Percentiles rank a stretch among this genome's conserved stretches.
phyloP scores from a whole-genome alignment of 2,797 vertebrate genomes.

The Prionace glauca region DNA sequence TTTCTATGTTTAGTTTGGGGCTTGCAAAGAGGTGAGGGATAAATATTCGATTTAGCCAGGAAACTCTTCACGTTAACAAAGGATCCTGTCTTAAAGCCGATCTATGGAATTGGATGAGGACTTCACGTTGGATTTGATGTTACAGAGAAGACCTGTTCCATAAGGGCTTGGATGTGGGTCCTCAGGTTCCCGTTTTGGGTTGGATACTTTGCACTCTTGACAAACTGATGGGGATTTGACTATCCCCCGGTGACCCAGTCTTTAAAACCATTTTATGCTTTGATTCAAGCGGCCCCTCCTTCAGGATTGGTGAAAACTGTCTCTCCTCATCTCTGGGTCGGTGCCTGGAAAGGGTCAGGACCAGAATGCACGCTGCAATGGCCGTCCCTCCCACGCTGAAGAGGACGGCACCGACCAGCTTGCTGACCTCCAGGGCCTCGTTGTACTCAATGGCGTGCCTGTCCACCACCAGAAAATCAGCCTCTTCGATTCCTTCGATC shows the following conservation, averaged over 20 bases:
- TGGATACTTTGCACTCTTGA: constrained; percentile 45
- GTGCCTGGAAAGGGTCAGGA: not conserved
- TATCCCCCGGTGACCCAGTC: constrained; percentile 21
- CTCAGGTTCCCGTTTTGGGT: constrained; percentile 45
- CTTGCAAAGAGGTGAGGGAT: not conserved
- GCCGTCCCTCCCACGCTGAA: constrained; percentile 41
- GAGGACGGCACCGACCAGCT: constrained; percentile 46
- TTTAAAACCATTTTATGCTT: not conserved
- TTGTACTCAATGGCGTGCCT: constrained; percentile 49
- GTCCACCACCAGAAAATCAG: constrained; percentile 51
- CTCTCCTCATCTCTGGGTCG: constrained; percentile 40
- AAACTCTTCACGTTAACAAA: not conserved
- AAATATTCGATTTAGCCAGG: not conserved
- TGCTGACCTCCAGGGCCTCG: constrained; percentile 46
- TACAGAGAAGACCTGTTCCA: not conserved
- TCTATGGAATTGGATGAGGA: not conserved
- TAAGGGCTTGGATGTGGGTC: not conserved
- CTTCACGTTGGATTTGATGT: not conserved
- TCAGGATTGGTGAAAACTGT: constrained; percentile 44
- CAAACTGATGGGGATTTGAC: constrained; percentile 39
- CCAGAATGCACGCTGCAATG: constrained; percentile 46
- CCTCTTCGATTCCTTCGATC: constrained; percentile 51
- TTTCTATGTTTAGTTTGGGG: not conserved
- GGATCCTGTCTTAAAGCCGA: not conserved
- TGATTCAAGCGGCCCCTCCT: not conserved